phyloP scores from a whole-genome alignment of 1,140 invertebrate species.

The Penaeus indicus region DNA sequence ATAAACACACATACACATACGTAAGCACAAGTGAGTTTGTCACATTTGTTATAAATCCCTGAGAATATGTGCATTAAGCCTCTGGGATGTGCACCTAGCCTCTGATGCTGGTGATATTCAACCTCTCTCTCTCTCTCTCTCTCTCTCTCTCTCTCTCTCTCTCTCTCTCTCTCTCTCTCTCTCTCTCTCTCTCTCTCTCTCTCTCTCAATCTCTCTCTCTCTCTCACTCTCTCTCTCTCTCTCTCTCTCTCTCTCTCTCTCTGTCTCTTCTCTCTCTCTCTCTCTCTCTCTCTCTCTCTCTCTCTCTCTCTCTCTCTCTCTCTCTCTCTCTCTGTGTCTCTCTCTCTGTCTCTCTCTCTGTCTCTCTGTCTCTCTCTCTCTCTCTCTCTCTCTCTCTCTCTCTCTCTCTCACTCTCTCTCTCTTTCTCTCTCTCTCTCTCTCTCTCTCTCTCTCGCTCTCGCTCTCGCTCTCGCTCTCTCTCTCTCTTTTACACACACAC shows the following conservation, averaged over 20 bases:
- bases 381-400: not conserved
- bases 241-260: not conserved
- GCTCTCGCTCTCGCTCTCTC: too few species aligned
- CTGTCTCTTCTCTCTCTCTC: not conserved
- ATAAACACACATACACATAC: too few species aligned
- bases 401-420: not conserved
- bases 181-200: not conserved
- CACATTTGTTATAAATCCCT: too few species aligned
- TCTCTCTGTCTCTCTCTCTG: not conserved
- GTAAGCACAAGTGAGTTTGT: too few species aligned
- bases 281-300: not conserved
- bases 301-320: too few species aligned
- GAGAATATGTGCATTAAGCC: too few species aligned
- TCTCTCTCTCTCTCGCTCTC: too few species aligned
- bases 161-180: slow-evolving; percentile 41
- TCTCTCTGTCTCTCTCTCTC: not conserved
- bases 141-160: slow-evolving; percentile 67
- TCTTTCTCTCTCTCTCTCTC: too few species aligned
- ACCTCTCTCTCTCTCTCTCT: not conserved
- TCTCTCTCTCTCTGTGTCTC: not conserved
- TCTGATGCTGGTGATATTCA: not conserved
- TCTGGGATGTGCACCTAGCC: too few species aligned
- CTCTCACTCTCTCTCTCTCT: slow-evolving; percentile 18
- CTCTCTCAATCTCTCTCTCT: slow-evolving; percentile 13
- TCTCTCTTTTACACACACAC: too few species aligned